Evolutionary conservation across 1,140 invertebrate genomes (phyloP).

Genomic region (Megalopta genalis): DNA sequence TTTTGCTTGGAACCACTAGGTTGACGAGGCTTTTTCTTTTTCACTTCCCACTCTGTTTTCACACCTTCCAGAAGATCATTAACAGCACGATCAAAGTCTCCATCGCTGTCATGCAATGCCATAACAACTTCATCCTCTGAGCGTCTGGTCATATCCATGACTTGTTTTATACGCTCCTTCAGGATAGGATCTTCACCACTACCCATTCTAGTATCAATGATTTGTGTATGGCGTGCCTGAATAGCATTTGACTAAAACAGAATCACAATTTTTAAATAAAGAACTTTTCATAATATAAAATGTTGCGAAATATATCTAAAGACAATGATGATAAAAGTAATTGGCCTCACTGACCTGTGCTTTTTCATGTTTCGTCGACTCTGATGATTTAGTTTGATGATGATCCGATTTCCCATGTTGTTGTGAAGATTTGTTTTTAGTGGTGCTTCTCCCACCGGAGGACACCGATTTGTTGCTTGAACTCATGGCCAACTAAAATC

Average conservation of each 20-base stretch:
- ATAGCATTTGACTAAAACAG: conserved; percentile 55
- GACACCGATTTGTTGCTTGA: conserved; percentile 77
- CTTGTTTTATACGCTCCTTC: conserved; percentile 87
- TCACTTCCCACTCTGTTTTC: conserved; percentile 82
- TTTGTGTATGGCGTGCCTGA: conserved; percentile 85
- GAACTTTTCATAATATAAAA: not conserved
- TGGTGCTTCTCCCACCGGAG: conserved; percentile 74
- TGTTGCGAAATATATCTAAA: not conserved
- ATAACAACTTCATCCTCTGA: conserved; percentile 91
- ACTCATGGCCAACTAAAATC: conserved; percentile 77
- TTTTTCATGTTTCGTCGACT: conserved; percentile 77
- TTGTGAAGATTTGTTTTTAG: conserved; percentile 75
- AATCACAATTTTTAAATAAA: conserved; percentile 30
- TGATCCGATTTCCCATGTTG: conserved; percentile 78
- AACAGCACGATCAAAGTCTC: conserved; percentile 87
- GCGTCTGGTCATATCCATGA: conserved; percentile 90
- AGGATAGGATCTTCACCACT: conserved; percentile 84
- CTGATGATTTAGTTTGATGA: conserved; percentile 75
- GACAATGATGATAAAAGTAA: not conserved
- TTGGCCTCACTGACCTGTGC: conserved; percentile 66
- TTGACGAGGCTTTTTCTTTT: conserved; percentile 92
- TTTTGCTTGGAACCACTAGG: conserved; percentile 78
- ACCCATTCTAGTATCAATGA: conserved; percentile 83
- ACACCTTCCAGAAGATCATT: conserved; percentile 88
- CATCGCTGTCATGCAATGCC: conserved; percentile 90